These are phyloP conservation scores for Mormyrus proboscirostris DNA, from an alignment of 2,797 vertebrate genomes.

Conservation along the genomic window DNA sequence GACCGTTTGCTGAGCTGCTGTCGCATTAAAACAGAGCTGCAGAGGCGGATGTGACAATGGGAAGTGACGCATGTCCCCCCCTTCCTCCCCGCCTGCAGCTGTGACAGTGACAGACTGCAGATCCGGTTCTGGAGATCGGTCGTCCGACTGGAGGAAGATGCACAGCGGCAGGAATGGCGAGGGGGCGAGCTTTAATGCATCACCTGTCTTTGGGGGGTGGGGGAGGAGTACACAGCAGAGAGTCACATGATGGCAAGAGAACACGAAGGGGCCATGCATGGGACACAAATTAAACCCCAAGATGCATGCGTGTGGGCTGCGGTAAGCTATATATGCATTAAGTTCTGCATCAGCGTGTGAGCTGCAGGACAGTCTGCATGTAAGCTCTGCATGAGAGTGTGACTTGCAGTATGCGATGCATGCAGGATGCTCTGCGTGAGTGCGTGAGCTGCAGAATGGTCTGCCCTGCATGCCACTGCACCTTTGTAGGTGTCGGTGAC, in stretches of 20 bases:
- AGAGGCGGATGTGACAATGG: background rate
- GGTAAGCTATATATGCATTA: background rate
- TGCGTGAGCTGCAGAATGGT: background rate
- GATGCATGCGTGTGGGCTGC: background rate
- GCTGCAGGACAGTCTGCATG: background rate
- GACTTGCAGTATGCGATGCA: background rate
- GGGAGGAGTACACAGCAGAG: background rate
- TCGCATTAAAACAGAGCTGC: background rate
- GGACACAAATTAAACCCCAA: background rate
- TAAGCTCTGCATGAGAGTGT: background rate
- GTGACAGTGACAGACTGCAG: background rate
- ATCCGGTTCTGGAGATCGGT: background rate
- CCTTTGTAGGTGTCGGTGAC: background rate
- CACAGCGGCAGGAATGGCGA: background rate
- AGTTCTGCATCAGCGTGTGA: background rate
- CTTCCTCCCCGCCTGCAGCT: background rate
- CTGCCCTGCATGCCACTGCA: background rate
- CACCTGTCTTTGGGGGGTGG: background rate
- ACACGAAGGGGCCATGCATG: background rate
- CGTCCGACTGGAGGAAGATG: background rate
- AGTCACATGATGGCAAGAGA: background rate
- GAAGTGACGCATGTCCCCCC: background rate
- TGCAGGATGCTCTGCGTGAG: background rate
- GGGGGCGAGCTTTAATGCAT: background rate
- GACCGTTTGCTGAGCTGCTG: background rate